Base-by-base conservation (phyloP, 2,113 vertebrate genomes). In the Pachycephala philippinensis region DNA sequence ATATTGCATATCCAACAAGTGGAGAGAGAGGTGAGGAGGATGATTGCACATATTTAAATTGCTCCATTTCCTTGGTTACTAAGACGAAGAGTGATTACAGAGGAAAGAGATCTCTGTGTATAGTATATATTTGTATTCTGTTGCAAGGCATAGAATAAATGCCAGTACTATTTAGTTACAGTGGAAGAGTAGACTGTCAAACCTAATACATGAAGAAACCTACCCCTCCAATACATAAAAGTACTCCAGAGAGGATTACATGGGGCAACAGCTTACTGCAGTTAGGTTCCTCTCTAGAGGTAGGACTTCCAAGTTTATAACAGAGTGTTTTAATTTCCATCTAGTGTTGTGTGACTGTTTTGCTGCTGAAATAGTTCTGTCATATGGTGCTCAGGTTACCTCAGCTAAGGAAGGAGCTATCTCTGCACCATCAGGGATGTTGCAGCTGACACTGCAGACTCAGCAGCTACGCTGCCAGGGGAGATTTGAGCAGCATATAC, bases 1-100 rank as follows among this genome's bases (percentile, higher is more conserved):
- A 97, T 95, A 93, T 14, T 93, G 72, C 93, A 53, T 66, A 90
- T 95, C 75, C 91, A 92, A 80, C 17, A 91, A 97, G 56, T 64
- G 44, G 28, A 84, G 56, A 89, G 54, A 72, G 64, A 83, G 35
- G 92, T 45, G 30, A 93, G 72, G 60, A 95, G 91, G 84, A 92
- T 74, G 54, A 90, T 31, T 89, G 31, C 37, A 88, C 52, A 39
- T 90, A 93, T 83, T 95, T 89, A 95, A 96, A 97, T 92, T 54
- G 65, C 57, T 83, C 39, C 61, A 81, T 95, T 96, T 82, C 93
- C 84, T 95, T 86, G 84, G 81, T 90, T 94, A 95, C 90, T 88
- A 86, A 93, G 93, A 84, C 54, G 70, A 76, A 72, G 26, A 79
- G 17, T 79, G 79, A 89, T 89, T 78, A 90, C 44, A 78, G 71